A percentile compares a stretch with the other conserved stretches of the same genome.
Evolutionary conservation across 2,797 vertebrate genomes (phyloP).

Genomic region (Myripristis jacobus): DNA sequence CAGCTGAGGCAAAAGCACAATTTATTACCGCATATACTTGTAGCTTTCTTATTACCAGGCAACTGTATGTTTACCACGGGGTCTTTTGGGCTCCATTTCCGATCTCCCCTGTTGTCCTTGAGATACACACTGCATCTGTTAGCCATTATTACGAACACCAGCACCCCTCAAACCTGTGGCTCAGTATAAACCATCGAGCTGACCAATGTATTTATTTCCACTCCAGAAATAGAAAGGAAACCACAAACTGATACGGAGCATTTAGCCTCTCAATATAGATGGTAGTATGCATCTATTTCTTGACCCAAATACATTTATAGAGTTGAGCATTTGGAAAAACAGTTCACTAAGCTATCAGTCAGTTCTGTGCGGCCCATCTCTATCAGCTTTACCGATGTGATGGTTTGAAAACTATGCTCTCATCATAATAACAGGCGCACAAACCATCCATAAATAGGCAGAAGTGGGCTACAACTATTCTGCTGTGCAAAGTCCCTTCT

Average conservation of each 20-base stretch:
- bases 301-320: slow-evolving; percentile 14
- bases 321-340: not conserved
- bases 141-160: slow-evolving; percentile 45
- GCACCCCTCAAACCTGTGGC: slow-evolving; percentile 55
- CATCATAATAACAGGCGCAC: not conserved
- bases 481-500: not conserved
- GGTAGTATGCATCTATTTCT: slow-evolving; percentile 33
- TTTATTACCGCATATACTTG: not conserved
- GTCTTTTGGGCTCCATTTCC: slow-evolving; percentile 29
- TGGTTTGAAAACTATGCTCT: not conserved
- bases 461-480: not conserved
- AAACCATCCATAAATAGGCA: not conserved
- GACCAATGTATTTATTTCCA: slow-evolving; percentile 61
- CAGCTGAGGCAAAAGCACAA: not conserved
- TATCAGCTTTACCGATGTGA: not conserved
- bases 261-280: slow-evolving; percentile 54
- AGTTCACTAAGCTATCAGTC: slow-evolving; percentile 4
- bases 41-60: not conserved
- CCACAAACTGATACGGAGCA: slow-evolving; percentile 63
- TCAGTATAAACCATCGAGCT: slow-evolving; percentile 67
- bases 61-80: slow-evolving; percentile 18
- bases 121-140: slow-evolving; percentile 48
- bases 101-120: slow-evolving; percentile 44
- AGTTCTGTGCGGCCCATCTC: not conserved
- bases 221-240: slow-evolving; percentile 75